Base-by-base conservation (phyloP, 2,888 invertebrate genomes). In the Euclidia mi region DNA sequence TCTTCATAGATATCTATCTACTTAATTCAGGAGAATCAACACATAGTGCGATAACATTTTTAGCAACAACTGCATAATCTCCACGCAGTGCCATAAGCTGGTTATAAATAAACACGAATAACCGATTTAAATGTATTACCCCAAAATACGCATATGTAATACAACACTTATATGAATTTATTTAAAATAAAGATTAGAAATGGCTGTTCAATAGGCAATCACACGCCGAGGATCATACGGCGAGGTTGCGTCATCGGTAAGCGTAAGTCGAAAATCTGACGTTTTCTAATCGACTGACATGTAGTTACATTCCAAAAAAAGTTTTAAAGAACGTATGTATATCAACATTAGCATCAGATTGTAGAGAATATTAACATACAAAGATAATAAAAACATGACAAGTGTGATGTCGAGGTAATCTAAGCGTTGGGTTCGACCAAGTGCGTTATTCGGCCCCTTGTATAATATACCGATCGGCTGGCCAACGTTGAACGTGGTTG, bases 381-480 rank as follows among this genome's bases (percentile, higher is more conserved):
- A 57, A 56, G 43, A 56, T 59, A 64, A 76, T 72, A 70, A 70
- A 75, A 65, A 65, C 61, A 65, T 69, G 68, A 76, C 65, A 74
- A 76, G 65, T 69, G 65, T 69, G 59, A 71, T 65, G 63, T 61
- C 59, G 44, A 59, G 51, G 76, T 75, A 78, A 84, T 83, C 77
- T 69, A 71, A 70, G 59, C 63, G 58, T 46, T 66, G 64, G 56
- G 65, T 47, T 40, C 48, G 60, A 48, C 46, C 60, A 57, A 58
- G 47, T 56, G 51, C 48, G 56, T 61, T 62, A 71, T 67, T 74
- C 60, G 61, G 69, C 66, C 70, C 73, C 73, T 73, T 68, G 85
- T 84, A 87, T 89, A 87, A 88, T 87, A 85, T 81, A 81, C 76
- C 82, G 71, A 87, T 87, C 79, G 71, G 51, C 65, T 69, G 69